Percentiles rank a stretch among this genome's conserved stretches.
These are phyloP conservation scores for Sarcoramphus papa DNA, from an alignment of 2,797 vertebrate species.

Conservation along the genomic window DNA sequence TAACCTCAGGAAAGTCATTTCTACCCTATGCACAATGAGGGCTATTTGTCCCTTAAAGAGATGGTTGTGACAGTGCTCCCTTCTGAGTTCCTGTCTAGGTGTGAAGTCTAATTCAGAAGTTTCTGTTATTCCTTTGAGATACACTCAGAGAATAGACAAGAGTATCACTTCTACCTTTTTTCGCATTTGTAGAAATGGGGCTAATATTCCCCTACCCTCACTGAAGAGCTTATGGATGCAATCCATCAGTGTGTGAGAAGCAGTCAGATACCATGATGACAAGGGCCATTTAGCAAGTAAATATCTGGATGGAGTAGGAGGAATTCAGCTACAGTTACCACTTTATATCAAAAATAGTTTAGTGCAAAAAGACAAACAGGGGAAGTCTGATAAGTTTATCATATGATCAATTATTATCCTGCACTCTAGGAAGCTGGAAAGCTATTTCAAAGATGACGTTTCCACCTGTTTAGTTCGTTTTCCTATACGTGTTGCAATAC, in stretches of 20 bases:
- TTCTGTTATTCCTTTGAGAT: slow-evolving; percentile 31
- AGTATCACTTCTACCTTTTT: neutral
- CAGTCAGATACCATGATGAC: neutral
- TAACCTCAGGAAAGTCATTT: slow-evolving; percentile 19
- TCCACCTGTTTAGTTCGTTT: neutral
- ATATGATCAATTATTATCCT: neutral
- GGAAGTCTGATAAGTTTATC: neutral
- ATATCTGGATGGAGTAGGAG: neutral
- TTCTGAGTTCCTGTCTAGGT: slow-evolving; percentile 30
- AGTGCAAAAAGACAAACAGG: neutral
- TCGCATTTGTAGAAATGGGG: neutral
- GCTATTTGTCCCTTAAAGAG: slow-evolving; percentile 35
- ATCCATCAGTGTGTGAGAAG: neutral
- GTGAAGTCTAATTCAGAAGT: slow-evolving; percentile 34
- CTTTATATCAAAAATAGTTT: neutral
- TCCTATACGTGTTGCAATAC: neutral
- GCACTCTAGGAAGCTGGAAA: neutral
- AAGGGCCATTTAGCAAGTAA: neutral
- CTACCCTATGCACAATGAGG: neutral
- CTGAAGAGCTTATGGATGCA: neutral
- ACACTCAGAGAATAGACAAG: neutral
- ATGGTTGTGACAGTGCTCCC: neutral
- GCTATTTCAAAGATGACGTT: neutral
- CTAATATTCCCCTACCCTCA: neutral
- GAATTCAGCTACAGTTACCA: neutral